These are phyloP conservation scores for Anhinga rufa DNA, from an alignment of 2,113 vertebrate species.

Conservation along the genomic window DNA sequence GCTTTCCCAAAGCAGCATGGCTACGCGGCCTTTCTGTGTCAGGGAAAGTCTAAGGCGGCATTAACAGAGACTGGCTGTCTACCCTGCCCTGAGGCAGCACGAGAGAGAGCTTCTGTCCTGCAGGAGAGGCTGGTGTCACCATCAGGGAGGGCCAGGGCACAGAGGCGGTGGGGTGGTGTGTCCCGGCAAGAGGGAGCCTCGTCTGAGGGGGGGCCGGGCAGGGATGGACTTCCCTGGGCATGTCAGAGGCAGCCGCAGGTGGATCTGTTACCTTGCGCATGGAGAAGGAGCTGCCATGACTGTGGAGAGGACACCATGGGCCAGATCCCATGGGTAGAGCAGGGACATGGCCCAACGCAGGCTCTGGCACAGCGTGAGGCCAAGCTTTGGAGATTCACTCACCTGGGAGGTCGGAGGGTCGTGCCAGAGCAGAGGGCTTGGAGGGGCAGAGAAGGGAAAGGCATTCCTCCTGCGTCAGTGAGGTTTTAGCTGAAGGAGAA, in stretches of 20 bases:
- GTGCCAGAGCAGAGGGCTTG: background rate
- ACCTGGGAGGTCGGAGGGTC: background rate
- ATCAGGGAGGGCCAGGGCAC: background rate
- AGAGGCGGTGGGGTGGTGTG: background rate
- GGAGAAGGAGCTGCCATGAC: background rate
- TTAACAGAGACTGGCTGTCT: background rate
- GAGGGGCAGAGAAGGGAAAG: background rate
- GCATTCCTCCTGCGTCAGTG: background rate
- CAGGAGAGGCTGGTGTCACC: background rate
- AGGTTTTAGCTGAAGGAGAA: background rate
- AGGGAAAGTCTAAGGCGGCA: background rate
- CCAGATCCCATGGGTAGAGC: background rate
- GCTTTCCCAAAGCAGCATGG: background rate
- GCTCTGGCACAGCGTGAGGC: accelerated
- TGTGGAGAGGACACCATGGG: background rate
- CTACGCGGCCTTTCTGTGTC: accelerated
- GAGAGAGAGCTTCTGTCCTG: background rate
- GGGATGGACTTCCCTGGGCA: background rate
- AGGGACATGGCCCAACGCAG: background rate
- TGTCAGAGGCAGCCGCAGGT: background rate
- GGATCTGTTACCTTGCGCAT: background rate
- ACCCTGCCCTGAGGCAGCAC: background rate
- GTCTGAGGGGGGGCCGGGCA: background rate
- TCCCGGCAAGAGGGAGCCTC: background rate
- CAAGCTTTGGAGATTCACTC: background rate